These are phyloP conservation scores for Microcebus jonahi DNA, from an alignment of 2,113 vertebrate genomes.

Conservation along the genomic window DNA sequence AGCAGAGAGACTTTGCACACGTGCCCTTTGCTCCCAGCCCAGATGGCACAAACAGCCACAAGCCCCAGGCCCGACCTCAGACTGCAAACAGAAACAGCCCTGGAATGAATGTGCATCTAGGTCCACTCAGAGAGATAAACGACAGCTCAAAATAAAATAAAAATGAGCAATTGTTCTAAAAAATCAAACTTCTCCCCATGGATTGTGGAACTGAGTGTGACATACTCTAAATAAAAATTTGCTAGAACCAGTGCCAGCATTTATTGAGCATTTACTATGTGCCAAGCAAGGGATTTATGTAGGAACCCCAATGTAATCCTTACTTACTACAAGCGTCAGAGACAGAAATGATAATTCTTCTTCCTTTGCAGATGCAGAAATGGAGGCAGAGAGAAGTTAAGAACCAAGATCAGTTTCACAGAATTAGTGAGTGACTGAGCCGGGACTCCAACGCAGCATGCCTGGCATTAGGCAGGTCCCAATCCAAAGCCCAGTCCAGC, in stretches of 20 bases:
- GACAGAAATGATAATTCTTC: background rate
- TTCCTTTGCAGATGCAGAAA: background rate
- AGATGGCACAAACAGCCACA: background rate
- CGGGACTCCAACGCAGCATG: background rate
- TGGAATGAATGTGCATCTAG: rapidly evolving
- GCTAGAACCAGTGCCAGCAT: background rate
- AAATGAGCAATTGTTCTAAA: background rate
- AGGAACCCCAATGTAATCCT: background rate
- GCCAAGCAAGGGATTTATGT: background rate
- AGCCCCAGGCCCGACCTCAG: background rate
- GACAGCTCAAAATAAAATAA: background rate
- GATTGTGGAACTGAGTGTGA: background rate
- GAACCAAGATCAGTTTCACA: background rate
- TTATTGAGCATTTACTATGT: background rate
- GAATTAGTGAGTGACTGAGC: background rate
- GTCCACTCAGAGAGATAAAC: background rate
- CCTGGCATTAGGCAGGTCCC: background rate
- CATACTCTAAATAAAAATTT: background rate
- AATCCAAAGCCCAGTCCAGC: background rate
- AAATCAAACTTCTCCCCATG: background rate
- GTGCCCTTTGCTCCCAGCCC: background rate
- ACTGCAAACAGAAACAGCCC: background rate
- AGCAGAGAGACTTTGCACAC: background rate
- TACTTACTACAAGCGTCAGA: background rate
- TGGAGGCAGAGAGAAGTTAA: background rate